phyloP scores from a whole-genome alignment of 1,140 invertebrate species.

The Drosophila sechellia region DNA sequence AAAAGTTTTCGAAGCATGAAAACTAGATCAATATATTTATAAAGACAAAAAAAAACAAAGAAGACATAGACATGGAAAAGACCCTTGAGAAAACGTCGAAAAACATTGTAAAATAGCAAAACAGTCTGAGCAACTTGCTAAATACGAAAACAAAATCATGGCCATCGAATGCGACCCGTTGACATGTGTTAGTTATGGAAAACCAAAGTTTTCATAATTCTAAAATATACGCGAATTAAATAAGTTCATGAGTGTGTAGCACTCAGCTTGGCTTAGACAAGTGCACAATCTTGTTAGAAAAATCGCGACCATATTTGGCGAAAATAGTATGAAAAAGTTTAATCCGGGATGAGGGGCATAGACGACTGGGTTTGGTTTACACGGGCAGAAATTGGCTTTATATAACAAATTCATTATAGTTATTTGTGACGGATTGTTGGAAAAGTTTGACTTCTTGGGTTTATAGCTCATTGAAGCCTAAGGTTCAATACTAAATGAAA shows the following conservation, averaged over 20 bases:
- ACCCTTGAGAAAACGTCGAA: slow-evolving; percentile 31
- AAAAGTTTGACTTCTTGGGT: too few relatives aligned
- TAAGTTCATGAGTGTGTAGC: slow-evolving; percentile 12
- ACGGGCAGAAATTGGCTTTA: too few relatives aligned
- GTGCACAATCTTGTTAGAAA: slow-evolving; percentile 71
- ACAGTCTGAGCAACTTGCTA: slow-evolving; percentile 54
- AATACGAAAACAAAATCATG: slow-evolving; percentile 73
- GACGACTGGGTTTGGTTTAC: slow-evolving; percentile 14
- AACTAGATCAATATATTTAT: slow-evolving; percentile 28
- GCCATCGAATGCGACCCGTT: slow-evolving; percentile 29
- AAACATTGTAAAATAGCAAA: slow-evolving; percentile 39
- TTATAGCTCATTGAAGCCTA: too few relatives aligned
- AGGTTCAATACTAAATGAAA: not conserved
- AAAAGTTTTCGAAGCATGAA: slow-evolving; percentile 15
- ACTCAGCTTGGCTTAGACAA: slow-evolving; percentile 40
- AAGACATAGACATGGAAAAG: slow-evolving; percentile 31
- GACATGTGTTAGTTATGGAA: slow-evolving; percentile 52
- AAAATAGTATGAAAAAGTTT: slow-evolving; percentile 56
- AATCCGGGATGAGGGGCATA: slow-evolving; percentile 12
- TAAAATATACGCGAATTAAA: slow-evolving; percentile 48
- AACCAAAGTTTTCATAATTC: slow-evolving; percentile 72
- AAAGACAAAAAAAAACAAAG: slow-evolving; percentile 8
- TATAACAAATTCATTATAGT: too few relatives aligned
- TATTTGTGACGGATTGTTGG: too few relatives aligned
- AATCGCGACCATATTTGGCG: slow-evolving; percentile 74